phyloP scores from a whole-genome alignment of 2,113 vertebrate species.

The Ursus arctos region DNA sequence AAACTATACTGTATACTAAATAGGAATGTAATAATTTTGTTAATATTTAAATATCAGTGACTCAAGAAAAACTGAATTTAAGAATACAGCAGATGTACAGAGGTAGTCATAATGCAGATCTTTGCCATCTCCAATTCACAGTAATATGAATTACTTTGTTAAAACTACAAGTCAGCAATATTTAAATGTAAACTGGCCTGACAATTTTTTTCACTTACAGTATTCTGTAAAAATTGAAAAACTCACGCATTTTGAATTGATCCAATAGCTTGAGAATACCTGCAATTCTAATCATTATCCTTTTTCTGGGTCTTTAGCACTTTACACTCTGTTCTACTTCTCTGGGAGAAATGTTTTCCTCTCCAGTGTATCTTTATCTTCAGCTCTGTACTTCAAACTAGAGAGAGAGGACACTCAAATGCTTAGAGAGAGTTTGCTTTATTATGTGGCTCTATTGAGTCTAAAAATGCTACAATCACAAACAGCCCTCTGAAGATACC shows the following conservation, averaged over 20 bases:
- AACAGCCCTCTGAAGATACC: slow-evolving; percentile 67
- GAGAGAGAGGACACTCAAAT: slow-evolving; percentile 44
- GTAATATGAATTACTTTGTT: slow-evolving; percentile 33
- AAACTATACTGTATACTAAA: background rate
- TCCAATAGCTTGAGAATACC: slow-evolving; percentile 62
- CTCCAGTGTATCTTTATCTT: slow-evolving; percentile 63
- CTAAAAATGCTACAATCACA: slow-evolving; percentile 73
- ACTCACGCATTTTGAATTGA: slow-evolving; percentile 66
- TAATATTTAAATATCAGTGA: slow-evolving; percentile 34
- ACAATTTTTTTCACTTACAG: slow-evolving; percentile 47
- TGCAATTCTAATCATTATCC: slow-evolving; percentile 70
- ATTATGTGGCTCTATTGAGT: slow-evolving; percentile 64
- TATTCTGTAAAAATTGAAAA: slow-evolving; percentile 68
- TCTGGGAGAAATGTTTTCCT: slow-evolving; percentile 71
- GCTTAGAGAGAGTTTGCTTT: slow-evolving; percentile 66
- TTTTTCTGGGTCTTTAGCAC: slow-evolving; percentile 52
- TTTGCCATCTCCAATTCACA: slow-evolving; percentile 32
- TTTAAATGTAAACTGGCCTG: slow-evolving; percentile 52
- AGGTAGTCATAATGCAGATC: background rate
- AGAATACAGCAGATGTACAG: background rate
- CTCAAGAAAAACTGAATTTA: slow-evolving; percentile 30
- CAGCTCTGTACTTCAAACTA: slow-evolving; percentile 57
- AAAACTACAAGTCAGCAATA: slow-evolving; percentile 64
- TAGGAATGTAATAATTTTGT: slow-evolving; percentile 9
- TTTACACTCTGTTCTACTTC: slow-evolving; percentile 40